Conservation (phyloP, 2,113 vertebrate species). For the Cheirogaleus medius region DNA sequence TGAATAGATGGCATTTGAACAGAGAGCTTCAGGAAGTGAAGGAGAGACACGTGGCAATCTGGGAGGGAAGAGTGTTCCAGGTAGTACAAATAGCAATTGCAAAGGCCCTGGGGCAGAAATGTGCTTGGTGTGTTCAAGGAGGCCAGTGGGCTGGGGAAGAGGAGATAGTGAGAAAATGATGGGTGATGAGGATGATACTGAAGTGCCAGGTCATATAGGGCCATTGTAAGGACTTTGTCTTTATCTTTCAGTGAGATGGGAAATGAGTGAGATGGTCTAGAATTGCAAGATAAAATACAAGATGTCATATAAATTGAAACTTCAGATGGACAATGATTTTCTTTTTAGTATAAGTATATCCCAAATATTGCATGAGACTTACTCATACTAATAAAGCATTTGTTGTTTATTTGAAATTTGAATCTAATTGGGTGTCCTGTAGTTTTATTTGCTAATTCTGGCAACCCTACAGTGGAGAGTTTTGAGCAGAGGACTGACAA, state of each 20-base stretch:
- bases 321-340: background rate
- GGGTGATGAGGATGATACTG: background rate
- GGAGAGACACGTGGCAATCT: background rate
- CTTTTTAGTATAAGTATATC: background rate
- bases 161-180: background rate
- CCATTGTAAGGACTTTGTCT: background rate
- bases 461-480: background rate
- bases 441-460: slow-evolving; percentile 4
- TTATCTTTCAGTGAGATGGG: background rate
- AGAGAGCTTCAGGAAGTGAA: background rate
- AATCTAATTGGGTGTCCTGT: background rate
- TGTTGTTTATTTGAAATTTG: background rate
- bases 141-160: background rate
- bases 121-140: background rate
- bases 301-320: background rate
- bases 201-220: no score
- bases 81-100: background rate
- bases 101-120: background rate
- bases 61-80: background rate
- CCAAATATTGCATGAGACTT: background rate
- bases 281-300: background rate
- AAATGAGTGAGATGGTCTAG: background rate
- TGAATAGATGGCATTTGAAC: background rate
- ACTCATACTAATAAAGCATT: background rate
- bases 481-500: background rate